A percentile compares a stretch with the other conserved stretches of the same genome.
These are phyloP conservation scores for Lissonota sp. DNA, from an alignment of 2,888 invertebrate genomes.

Conservation along the genomic window DNA sequence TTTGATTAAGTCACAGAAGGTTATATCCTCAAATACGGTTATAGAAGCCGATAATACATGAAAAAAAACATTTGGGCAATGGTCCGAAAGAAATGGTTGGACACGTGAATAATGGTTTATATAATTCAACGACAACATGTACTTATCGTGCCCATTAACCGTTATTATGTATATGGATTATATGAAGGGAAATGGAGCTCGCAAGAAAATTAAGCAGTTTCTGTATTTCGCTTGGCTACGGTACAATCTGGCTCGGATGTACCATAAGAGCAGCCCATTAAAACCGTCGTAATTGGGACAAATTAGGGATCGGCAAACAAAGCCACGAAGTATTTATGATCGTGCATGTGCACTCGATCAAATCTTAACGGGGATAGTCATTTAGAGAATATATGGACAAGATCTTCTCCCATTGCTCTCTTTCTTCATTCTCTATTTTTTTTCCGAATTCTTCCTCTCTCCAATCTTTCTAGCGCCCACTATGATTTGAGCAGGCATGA, in stretches of 20 bases:
- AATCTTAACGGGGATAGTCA: constrained; percentile 56
- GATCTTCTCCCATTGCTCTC: neutral
- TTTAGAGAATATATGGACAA: constrained; percentile 40
- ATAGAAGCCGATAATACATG: too few species aligned
- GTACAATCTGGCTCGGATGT: constrained; percentile 28
- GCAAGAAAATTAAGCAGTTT: constrained; percentile 52
- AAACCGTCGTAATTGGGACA: constrained; percentile 48
- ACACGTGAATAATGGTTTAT: neutral
- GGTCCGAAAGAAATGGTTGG: too few species aligned
- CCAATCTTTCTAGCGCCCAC: constrained; percentile 8
- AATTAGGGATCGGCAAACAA: constrained; percentile 51
- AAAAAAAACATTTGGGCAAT: too few species aligned
- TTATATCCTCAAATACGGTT: too few species aligned
- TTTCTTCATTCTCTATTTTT: neutral
- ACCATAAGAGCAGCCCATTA: constrained; percentile 38
- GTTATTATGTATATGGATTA: constrained; percentile 3
- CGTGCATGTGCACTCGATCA: constrained; percentile 54
- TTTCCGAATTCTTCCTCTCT: neutral
- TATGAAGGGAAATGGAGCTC: constrained; percentile 11
- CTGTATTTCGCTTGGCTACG: constrained; percentile 35
- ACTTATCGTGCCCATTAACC: neutral
- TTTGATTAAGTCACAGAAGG: too few species aligned
- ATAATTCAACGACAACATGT: neutral
- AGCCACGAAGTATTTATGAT: constrained; percentile 14
- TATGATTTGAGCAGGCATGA: constrained; percentile 8